Evolutionary conservation across 2,113 vertebrate species (phyloP), one percentile per base, ranked within the genome.

Genomic region (Drymodes brunneopygia): DNA sequence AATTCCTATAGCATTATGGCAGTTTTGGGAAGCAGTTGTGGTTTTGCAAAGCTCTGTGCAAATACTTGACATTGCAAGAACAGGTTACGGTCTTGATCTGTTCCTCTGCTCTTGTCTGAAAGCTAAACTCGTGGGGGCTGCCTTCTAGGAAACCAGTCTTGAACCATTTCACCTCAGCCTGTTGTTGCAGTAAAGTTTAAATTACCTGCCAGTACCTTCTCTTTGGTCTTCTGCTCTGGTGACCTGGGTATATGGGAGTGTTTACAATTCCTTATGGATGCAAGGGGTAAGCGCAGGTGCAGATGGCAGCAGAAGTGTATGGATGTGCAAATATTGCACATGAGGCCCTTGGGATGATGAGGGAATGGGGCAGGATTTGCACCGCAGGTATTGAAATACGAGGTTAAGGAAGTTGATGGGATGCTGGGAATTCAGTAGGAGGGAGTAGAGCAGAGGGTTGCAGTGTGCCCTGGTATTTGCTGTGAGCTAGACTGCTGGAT

Each of bases 231-330:
- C 45, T 81, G 60, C 29, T 21, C 13, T 81, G 69, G 29, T 83
- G 51, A 40, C 27, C 10, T 81, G 61, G 12, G 8, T 71, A 29
- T 36, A 22, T 0, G 0, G 64, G 25, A 42, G 23, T 29, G 15
- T 25, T 66, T 65, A 24, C 0, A 56, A 2, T 65, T 70, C 33
- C 6, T 71, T 22, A 5, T 15, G 12, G 57, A 8, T 14, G 9
- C 27, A 18, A 79, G 18, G n/a, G 8, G 18, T 69, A 74, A 61
- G 28, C 0, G 0, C 12, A 29, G 57, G 10, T 72, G 45, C 48
- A 48, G 29, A 12, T 36, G 28, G 58, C 11, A 25, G 16, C 18
- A 48, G 53, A 51, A 73, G 23, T 0, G 0, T 8, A 15, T 17
- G 23, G 44, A 36, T 31, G 10, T 85, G 61, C 38, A 81, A 3